These are phyloP conservation scores for Rhopalosiphum nymphaeae DNA, from an alignment of 2,888 invertebrate genomes.

Conservation along the genomic window DNA sequence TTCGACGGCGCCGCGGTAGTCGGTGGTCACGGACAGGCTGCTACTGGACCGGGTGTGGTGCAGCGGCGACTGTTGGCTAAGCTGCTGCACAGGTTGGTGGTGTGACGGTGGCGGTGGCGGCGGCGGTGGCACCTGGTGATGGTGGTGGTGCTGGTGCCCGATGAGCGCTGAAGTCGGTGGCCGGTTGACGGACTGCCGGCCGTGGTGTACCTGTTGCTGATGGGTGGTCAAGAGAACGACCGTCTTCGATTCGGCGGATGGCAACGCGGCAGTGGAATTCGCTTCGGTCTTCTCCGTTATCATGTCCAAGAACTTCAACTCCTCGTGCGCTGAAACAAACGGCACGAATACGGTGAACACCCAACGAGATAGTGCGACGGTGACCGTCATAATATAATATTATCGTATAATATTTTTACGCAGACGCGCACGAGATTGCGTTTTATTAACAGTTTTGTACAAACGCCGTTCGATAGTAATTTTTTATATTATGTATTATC, in stretches of 20 bases:
- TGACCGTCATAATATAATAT: not conserved
- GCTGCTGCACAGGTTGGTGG: not conserved
- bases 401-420: not conserved
- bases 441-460: not conserved
- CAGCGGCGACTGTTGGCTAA: not conserved
- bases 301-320: conserved; percentile 26
- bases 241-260: not conserved
- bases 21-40: not conserved
- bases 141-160: conserved; percentile 13
- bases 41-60: not conserved
- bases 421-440: not conserved
- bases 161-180: not conserved
- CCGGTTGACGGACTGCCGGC: not conserved
- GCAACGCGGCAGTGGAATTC: not conserved
- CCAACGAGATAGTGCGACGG: not conserved
- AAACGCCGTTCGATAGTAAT: not conserved
- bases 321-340: conserved; percentile 51
- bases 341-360: not conserved
- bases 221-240: not conserved
- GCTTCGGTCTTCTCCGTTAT: conserved; percentile 14
- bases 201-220: not conserved
- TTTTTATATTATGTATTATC: not conserved
- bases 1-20: conserved; percentile 4
- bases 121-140: not conserved
- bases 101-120: not conserved